These are phyloP conservation scores for Prosapia bicincta DNA, from an alignment of 2,888 invertebrate species.

Conservation along the genomic window DNA sequence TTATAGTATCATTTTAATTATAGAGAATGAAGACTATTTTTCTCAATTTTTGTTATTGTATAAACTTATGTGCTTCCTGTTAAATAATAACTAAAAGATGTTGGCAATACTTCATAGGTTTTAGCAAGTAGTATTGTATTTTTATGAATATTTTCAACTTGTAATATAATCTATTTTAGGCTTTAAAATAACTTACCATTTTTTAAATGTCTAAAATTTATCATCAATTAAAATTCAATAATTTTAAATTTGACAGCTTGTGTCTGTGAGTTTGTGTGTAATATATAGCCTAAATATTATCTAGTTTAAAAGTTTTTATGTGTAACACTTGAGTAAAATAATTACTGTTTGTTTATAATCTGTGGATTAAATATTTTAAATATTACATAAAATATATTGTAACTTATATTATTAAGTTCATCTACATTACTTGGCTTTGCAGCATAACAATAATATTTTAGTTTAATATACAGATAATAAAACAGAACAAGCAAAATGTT, in stretches of 20 bases:
- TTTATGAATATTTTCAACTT: neutral
- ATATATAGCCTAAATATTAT: neutral
- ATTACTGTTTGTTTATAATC: too few relatives aligned
- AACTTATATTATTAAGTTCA: too few relatives aligned
- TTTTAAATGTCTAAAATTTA: neutral
- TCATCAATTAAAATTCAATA: neutral
- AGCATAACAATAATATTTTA: too few relatives aligned
- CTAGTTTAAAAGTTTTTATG: too few relatives aligned
- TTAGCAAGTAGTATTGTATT: neutral
- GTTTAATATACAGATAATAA: too few relatives aligned
- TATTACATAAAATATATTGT: too few relatives aligned
- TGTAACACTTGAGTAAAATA: too few relatives aligned
- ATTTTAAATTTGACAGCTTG: neutral
- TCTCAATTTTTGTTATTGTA: neutral
- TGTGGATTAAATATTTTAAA: too few relatives aligned
- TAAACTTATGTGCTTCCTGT: neutral
- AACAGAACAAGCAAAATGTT: too few relatives aligned
- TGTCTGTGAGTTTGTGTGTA: neutral
- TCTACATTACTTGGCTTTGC: neutral
- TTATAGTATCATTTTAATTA: too few relatives aligned
- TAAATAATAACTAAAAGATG: neutral
- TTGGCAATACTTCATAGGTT: neutral
- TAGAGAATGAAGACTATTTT: neutral
- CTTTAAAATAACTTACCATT: neutral
- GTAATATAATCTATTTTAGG: neutral